Conservation (phyloP, 2,888 invertebrate genomes). For the Cyclophora punctaria region DNA sequence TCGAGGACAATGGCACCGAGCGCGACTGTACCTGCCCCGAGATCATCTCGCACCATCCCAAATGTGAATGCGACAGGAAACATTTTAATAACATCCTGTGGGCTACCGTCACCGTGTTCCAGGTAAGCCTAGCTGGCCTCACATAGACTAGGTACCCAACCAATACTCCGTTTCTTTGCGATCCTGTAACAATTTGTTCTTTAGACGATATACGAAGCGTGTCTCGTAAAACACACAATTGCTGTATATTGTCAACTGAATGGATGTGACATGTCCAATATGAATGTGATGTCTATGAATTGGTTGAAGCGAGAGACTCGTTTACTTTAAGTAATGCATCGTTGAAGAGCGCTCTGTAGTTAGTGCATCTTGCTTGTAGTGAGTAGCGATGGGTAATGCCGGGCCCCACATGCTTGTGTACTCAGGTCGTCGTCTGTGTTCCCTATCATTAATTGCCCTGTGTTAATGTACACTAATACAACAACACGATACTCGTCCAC, state of each 20-base stretch:
- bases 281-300: conserved; percentile 12
- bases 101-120: conserved; percentile 98
- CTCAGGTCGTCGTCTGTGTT: conserved; percentile 67
- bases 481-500: conserved; percentile 56
- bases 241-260: conserved; percentile 13
- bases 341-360: conserved; percentile 56
- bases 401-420: conserved; percentile 68
- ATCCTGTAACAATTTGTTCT: conserved; percentile 56
- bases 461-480: conserved; percentile 60
- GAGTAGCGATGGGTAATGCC: conserved; percentile 46
- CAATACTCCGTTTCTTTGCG: conserved; percentile 65
- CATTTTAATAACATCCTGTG: conserved; percentile 99
- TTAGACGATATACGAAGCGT: conserved; percentile 51
- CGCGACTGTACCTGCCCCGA: conserved; percentile 95
- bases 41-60: conserved; percentile 90
- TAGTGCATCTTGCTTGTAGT: conserved; percentile 66
- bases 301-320: conserved; percentile 54
- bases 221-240: conserved; percentile 49
- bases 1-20: conserved; percentile 87
- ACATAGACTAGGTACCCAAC: conserved; percentile 42
- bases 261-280: neutral
- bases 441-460: conserved; percentile 57
- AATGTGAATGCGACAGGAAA: conserved; percentile 97
- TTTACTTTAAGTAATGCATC: conserved; percentile 43
- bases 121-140: conserved; percentile 81